Conservation (phyloP, 2,888 invertebrate genomes). For the Shargacucullia verbasci region DNA sequence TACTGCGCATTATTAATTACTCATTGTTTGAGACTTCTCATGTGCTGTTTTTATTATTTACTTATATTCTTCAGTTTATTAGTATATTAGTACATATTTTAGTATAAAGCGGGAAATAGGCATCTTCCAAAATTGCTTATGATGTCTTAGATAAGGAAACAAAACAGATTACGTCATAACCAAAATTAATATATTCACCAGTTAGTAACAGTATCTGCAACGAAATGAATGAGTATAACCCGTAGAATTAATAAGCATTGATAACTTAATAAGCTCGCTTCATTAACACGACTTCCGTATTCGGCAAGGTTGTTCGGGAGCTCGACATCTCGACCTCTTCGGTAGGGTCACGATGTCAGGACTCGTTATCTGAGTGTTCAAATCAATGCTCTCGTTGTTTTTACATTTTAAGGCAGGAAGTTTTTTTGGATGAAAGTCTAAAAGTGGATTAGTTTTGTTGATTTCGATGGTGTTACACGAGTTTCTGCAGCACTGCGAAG, state of each 20-base stretch:
- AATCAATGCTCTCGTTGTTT: slow-evolving; percentile 50
- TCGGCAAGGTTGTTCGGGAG: slow-evolving; percentile 41
- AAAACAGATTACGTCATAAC: slow-evolving; percentile 13
- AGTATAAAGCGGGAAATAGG: too few relatives aligned
- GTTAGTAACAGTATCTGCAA: slow-evolving; percentile 1
- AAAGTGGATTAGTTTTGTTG: too few relatives aligned
- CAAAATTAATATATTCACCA: slow-evolving; percentile 10
- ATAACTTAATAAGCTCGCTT: slow-evolving; percentile 35
- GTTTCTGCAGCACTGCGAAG: not conserved
- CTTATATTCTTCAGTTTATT: too few relatives aligned
- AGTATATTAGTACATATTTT: too few relatives aligned
- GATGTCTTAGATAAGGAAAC: not conserved
- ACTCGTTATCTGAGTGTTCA: slow-evolving; percentile 37
- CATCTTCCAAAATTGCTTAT: too few relatives aligned
- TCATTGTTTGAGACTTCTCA: too few relatives aligned
- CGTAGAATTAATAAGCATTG: slow-evolving; percentile 23
- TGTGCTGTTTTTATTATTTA: too few relatives aligned
- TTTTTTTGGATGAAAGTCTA: slow-evolving; percentile 25
- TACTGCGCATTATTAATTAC: too few relatives aligned
- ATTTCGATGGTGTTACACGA: too few relatives aligned
- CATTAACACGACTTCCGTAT: slow-evolving; percentile 47
- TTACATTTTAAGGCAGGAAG: slow-evolving; percentile 22
- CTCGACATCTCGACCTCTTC: slow-evolving; percentile 31
- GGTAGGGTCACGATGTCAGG: slow-evolving; percentile 49
- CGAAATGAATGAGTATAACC: slow-evolving; percentile 31